A percentile compares a stretch with the other conserved stretches of the same genome.
These are phyloP conservation scores for Paramuricea clavata DNA, from an alignment of 92 coral and sea anemone species.

Conservation along the genomic window DNA sequence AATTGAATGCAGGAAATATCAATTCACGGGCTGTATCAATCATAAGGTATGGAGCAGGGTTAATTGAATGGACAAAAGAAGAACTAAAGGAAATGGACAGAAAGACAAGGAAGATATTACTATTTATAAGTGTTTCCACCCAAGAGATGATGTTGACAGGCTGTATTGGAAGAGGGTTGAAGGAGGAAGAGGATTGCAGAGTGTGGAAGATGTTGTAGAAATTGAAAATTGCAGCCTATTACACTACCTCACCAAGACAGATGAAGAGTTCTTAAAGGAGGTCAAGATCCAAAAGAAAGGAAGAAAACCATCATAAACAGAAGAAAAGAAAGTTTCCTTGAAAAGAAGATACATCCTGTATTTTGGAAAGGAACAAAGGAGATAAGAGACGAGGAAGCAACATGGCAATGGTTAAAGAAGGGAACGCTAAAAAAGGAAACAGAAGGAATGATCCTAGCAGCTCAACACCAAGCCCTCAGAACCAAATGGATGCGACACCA, in stretches of 20 bases:
- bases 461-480: conserved; percentile 6
- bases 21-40: conserved; percentile 42
- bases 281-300: too few species aligned
- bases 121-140: conserved; percentile 14
- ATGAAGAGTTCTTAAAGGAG: too few species aligned
- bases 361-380: neutral
- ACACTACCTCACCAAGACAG: too few species aligned
- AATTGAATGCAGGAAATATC: conserved; percentile 48
- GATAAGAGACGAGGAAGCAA: neutral
- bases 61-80: conserved; percentile 29
- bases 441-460: neutral
- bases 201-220: too few species aligned
- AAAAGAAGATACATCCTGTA: conserved; percentile 73
- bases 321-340: too few species aligned
- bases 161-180: conserved; percentile 37
- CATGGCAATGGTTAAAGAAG: conserved; percentile 23
- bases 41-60: conserved; percentile 39
- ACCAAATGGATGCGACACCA: conserved; percentile 13
- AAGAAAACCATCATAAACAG: too few species aligned
- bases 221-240: too few species aligned
- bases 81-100: conserved; percentile 60
- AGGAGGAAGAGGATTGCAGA: conserved; percentile 39
- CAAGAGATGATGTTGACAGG: conserved; percentile 36
- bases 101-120: conserved; percentile 63
- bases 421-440: neutral